Evolutionary conservation across 2,888 invertebrate genomes (phyloP).

Genomic region (Pristionchus japonicus): DNA sequence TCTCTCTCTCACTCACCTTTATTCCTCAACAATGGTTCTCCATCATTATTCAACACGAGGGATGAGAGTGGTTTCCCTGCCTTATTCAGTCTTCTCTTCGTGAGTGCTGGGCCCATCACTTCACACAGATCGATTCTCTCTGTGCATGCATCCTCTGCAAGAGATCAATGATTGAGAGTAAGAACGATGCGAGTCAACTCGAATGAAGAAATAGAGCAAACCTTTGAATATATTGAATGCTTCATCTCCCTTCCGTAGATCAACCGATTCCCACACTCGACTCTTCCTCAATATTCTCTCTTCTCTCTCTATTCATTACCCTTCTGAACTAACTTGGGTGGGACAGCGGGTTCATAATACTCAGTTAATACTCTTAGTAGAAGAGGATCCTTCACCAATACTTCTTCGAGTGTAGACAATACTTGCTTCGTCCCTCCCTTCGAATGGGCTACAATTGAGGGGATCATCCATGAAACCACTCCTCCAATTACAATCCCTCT

Average conservation of each 20-base stretch:
- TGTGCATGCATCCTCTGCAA: not conserved
- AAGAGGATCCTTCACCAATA: not conserved
- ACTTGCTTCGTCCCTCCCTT: not conserved
- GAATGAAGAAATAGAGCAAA: not conserved
- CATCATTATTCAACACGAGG: not conserved
- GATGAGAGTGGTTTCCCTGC: not conserved
- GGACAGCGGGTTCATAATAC: not conserved
- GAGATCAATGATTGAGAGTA: too few relatives aligned
- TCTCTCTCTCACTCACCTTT: not conserved
- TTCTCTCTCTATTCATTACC: not conserved
- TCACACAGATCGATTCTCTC: slow-evolving; percentile 16
- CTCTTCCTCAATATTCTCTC: not conserved
- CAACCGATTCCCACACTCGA: not conserved
- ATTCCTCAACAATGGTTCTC: not conserved
- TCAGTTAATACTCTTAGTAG: not conserved
- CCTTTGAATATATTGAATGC: slow-evolving; percentile 26
- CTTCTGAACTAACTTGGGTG: not conserved
- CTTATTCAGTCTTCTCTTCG: not conserved
- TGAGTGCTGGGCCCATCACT: not conserved
- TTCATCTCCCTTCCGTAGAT: slow-evolving; percentile 12
- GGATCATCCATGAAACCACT: too few relatives aligned
- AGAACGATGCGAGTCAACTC: not conserved
- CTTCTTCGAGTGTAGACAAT: not conserved
- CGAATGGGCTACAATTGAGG: not conserved
- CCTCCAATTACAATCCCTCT: too few relatives aligned